phyloP scores from a whole-genome alignment of 2,888 invertebrate genomes.

The Chelonus formosanus region DNA sequence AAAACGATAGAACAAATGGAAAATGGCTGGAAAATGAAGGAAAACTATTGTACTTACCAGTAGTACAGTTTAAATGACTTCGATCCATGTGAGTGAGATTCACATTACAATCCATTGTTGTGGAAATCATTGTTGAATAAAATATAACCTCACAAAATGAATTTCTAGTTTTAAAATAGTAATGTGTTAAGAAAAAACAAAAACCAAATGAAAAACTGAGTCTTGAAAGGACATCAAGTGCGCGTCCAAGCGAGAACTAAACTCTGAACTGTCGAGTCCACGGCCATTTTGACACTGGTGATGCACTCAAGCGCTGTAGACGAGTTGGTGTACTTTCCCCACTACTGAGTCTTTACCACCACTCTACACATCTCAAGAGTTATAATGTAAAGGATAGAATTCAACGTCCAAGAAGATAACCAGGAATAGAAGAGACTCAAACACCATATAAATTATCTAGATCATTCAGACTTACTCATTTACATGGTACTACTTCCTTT shows the following conservation, averaged over 20 bases:
- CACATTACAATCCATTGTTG: background rate
- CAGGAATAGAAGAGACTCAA: background rate
- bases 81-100: too few relatives aligned
- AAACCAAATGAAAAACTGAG: background rate
- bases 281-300: slow-evolving; percentile 43
- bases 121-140: background rate
- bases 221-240: slow-evolving; percentile 33
- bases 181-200: background rate
- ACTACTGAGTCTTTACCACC: background rate
- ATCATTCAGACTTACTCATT: background rate
- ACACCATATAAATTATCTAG: slow-evolving; percentile 1
- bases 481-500: background rate
- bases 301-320: slow-evolving; percentile 13
- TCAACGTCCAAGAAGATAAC: too few relatives aligned
- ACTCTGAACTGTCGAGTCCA: slow-evolving; percentile 24
- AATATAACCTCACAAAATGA: slow-evolving; percentile 13
- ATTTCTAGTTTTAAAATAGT: too few relatives aligned
- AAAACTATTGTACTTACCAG: too few relatives aligned
- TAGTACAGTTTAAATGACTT: background rate
- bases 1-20: too few relatives aligned
- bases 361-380: too few relatives aligned
- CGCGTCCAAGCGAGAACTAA: slow-evolving; percentile 38
- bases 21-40: too few relatives aligned
- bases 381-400: too few relatives aligned
- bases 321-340: slow-evolving; percentile 11